Evolutionary conservation across 2,797 vertebrate species (phyloP).

Genomic region (Falco concolor): DNA sequence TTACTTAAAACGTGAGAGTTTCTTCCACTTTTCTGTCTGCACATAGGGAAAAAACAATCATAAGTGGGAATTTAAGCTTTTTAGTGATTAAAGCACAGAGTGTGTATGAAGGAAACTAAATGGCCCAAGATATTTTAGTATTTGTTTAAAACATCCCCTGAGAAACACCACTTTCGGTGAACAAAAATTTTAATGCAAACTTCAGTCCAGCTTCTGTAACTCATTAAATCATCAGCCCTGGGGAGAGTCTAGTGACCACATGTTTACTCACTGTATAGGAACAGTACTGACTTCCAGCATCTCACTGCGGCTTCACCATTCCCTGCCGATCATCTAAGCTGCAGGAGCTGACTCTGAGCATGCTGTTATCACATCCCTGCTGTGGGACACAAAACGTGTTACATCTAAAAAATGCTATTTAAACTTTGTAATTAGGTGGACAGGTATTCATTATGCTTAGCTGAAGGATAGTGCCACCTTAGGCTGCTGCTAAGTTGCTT

Average conservation of each 20-base stretch:
- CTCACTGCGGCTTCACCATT: background rate
- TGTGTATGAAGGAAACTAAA: background rate
- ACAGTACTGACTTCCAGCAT: background rate
- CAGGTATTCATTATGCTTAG: background rate
- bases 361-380: background rate
- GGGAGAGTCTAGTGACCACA: background rate
- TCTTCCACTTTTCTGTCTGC: background rate
- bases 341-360: background rate
- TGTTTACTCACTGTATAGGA: accelerated
- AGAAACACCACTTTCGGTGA: background rate
- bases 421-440: background rate
- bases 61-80: background rate
- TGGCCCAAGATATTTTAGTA: background rate
- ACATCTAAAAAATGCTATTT: background rate
- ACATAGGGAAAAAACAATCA: background rate
- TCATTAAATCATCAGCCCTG: background rate
- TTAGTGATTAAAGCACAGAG: background rate
- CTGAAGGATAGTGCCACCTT: background rate
- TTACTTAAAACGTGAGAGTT: background rate
- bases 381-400: background rate
- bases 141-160: background rate
- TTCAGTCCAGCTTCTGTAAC: background rate
- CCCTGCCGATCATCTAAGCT: background rate
- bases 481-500: background rate
- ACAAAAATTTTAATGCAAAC: background rate